Base-by-base conservation (phyloP, 2,113 vertebrate species). In the Carlito syrichta region DNA sequence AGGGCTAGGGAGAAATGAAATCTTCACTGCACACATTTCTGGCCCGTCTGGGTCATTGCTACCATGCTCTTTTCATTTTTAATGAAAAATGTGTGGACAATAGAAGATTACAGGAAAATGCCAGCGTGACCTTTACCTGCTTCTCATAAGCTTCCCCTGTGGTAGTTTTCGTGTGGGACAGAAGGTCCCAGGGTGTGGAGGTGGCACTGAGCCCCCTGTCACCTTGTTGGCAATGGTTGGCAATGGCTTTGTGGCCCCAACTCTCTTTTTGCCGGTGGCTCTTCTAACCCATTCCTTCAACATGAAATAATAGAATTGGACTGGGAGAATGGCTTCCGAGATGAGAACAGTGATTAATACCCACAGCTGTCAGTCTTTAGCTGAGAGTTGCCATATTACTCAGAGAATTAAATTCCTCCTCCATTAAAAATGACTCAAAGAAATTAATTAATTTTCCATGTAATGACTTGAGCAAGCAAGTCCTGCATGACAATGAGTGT, bases 321-420 rank as follows among this genome's bases (percentile, higher is more conserved):
- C 30, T 56, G 45, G n/a, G 58, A 82, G 86, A 56, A 77, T 14
- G 17, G 76, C 89, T 93, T 93, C 87, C 82, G 54, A 96, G 78
- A 81, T 56, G 89, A 88, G 48, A 93, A 78, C 25, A 38, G 32
- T 86, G 83, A 82, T 90, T 89, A 92, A 85, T 50, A 73, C 23
- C 35, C 20, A 40, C 52, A 69, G 77, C 69, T 87, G 89, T 91
- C 50, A 56, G 77, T 89, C 86, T 86, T 79, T 68, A 85, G 81
- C 71, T 91, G 71, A 94, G 74, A 93, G 89, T 71, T 91, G 68
- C 95, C 92, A 86, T 89, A 71, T 69, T 96, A 91, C 35, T 85
- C 66, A 96, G 86, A 97, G 69, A 97, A 86, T 91, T 86, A 71
- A 96, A 89, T 86, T 83, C 76, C 92, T 95, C 90, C 38, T 89